phyloP scores from a whole-genome alignment of 2,888 invertebrate genomes.

The Herminia tarsipennalis region DNA sequence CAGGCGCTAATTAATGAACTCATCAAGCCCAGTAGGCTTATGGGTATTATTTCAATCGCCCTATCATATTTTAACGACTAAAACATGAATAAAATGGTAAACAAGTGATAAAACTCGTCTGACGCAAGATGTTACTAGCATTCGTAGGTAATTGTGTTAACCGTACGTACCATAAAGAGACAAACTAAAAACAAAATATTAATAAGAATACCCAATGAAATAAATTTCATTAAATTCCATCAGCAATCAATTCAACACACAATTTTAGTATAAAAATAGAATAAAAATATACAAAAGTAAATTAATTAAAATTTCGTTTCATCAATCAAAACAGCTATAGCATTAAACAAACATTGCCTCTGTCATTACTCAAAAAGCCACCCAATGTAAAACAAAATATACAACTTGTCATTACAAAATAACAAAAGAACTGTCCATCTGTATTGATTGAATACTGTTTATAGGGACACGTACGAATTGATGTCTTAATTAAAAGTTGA shows the following conservation, averaged over 20 bases:
- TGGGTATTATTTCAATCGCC: too few species aligned
- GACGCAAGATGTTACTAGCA: too few species aligned
- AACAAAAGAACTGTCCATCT: not conserved
- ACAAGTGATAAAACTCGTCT: too few species aligned
- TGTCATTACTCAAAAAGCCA: not conserved
- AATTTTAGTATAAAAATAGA: too few species aligned
- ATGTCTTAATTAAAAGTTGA: conserved; percentile 1
- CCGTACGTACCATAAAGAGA: too few species aligned
- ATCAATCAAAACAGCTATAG: not conserved
- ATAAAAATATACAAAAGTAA: not conserved
- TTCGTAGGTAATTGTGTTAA: too few species aligned
- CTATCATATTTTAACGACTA: too few species aligned
- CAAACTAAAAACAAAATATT: too few species aligned
- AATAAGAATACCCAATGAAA: too few species aligned
- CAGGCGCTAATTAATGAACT: not conserved
- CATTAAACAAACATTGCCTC: not conserved
- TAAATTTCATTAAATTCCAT: too few species aligned
- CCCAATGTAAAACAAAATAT: not conserved
- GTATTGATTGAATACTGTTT: not conserved
- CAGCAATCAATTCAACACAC: too few species aligned
- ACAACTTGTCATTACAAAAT: not conserved
- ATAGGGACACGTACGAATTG: not conserved
- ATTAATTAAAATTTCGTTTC: not conserved
- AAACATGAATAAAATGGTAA: too few species aligned
- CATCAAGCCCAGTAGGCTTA: not conserved